Evolutionary conservation across 2,113 vertebrate species (phyloP), one percentile per base, ranked within the genome.

Genomic region (Cyprinodon variegatus): DNA sequence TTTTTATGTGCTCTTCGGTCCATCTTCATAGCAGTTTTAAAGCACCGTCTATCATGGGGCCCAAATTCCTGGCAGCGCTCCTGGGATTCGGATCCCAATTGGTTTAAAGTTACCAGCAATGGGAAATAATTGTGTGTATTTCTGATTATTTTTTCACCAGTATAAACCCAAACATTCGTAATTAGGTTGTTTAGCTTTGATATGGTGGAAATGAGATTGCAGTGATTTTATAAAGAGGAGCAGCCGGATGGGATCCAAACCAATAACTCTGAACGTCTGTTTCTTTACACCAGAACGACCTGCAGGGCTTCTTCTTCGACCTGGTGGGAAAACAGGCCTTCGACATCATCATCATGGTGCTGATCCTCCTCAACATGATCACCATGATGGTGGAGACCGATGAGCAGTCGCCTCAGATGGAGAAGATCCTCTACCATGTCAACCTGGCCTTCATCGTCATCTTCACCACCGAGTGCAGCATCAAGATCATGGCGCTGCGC

Each of bases 341-440:
- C 1, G 97, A 99, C 68, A 97, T 99, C 91, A 93, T 96, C 89
- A 99, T 99, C 93, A 99, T 99, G 98, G 94, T 99, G 65, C 95
- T 99, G 77, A 99, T 99, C 93, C 96, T 97, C 87, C 81, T 99
- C 78, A 99, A 99, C 93, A 99, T 99, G 98, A 94, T 99, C 83
- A 99, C 98, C 81, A 99, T 99, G 98, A 99, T 99, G 98, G 98
- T 99, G 91, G 98, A 99, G 93, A 99, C 97, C 0, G 98, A 99
- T 46, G 97, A 99, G 84, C 98, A 99, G 93, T 94, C 96, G 22
- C 83, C 92, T 0, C 91, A 94, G 69, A 97, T 97, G 93, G 93
- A 98, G 83, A 87, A 88, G 57, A 96, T 98, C 89, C 94, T 99
- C 9, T 88, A 97, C 86, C 96, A 97, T 84, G 92, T 99, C 94